Evolutionary conservation across 2,888 invertebrate genomes (phyloP).

Genomic region (Amiota communis): DNA sequence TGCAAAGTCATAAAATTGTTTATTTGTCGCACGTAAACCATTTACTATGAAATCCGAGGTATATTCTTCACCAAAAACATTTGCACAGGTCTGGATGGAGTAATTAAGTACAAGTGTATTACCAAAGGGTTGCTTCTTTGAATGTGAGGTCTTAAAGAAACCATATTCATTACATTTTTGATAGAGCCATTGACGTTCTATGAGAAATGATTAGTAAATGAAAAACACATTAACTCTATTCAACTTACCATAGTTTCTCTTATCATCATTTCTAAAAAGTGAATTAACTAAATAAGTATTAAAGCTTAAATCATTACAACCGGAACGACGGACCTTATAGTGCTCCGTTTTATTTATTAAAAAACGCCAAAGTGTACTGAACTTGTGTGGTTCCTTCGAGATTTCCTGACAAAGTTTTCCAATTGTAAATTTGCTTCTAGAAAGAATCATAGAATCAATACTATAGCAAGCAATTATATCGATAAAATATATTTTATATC

Average conservation of each 20-base stretch:
- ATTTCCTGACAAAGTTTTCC: neutral
- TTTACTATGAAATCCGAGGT: constrained; percentile 2
- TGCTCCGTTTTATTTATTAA: neutral
- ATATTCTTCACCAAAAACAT: constrained; percentile 59
- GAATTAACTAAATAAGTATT: neutral
- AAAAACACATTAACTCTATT: too few relatives aligned
- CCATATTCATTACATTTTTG: constrained; percentile 88
- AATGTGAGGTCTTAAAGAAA: constrained; percentile 80
- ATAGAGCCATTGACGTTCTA: constrained; percentile 82
- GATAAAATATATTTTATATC: neutral
- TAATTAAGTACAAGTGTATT: constrained; percentile 74
- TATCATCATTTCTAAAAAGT: too few relatives aligned
- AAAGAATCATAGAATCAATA: neutral
- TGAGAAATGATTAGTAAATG: too few relatives aligned
- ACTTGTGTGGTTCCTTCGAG: neutral
- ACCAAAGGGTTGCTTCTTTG: constrained; percentile 76
- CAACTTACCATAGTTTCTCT: too few relatives aligned
- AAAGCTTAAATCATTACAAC: neutral
- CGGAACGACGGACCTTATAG: too few relatives aligned
- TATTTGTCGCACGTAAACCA: constrained; percentile 16
- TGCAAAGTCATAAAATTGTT: constrained; percentile 61
- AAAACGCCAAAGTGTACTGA: constrained; percentile 7
- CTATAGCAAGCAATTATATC: too few relatives aligned
- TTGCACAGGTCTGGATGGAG: constrained; percentile 66
- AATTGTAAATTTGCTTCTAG: neutral